Base-by-base conservation (phyloP, 2,888 invertebrate species). In the Calameuta filiformis region DNA sequence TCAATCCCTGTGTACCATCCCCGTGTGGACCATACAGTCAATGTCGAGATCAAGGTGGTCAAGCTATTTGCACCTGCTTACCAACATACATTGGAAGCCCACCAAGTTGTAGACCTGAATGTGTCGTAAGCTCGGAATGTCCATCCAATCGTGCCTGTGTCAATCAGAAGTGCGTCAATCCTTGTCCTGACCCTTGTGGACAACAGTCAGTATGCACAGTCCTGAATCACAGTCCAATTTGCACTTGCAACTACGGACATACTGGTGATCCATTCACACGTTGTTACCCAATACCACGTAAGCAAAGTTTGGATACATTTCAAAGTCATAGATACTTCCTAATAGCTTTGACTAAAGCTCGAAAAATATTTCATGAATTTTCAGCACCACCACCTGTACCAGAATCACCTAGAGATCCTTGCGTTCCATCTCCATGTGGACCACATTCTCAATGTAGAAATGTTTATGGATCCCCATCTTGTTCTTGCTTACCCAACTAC, bases 241-340 rank as follows among this genome's bases (percentile, higher is more conserved):
- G 95, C 87, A 94, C 94, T 76, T 96, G 96, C 86, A 93, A 93
- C 80, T 84, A 92, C 76, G 94, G 94, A 75, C 94, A 93, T 84
- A 95, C 95, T 73, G 97, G 96, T 73, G 95, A 96, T 93, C 96
- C 96, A 9, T 96, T 96, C 86, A 93, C 92, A 33, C 92, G 92
- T 85, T 93, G 93, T 83, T 92, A 90, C 80, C 90, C 89, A 71
- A 90, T 91, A 82, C 92, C 93, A 83, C 86, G 89, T 89, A 89
- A 86, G 87, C 77, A 76, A 56, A 56, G 23, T 9, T 56, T 56
- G 56, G 9, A 56, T 56, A 56, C 23, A 56, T 9, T 73, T 77
- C 2, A 9, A 9, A 56, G 56, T 56, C 23, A 40, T 40, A 56
- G 2, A 23, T 23, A 23, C 9, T 56, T 56, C 9, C 56, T 23